phyloP scores from a whole-genome alignment of 1,140 invertebrate species.

The Ridgeia piscesae region DNA sequence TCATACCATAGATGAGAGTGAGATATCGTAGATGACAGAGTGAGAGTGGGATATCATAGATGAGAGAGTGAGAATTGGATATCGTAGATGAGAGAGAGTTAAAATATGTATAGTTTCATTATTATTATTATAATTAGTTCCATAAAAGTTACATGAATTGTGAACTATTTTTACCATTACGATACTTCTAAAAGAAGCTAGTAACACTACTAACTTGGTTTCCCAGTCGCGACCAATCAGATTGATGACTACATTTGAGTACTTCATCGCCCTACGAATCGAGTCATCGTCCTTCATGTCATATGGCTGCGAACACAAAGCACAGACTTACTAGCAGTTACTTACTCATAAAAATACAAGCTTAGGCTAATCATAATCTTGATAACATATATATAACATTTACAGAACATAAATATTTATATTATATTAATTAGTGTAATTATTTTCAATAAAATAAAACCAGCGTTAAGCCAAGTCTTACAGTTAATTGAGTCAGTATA shows the following conservation, averaged over 20 bases:
- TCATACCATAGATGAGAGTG: too few relatives aligned
- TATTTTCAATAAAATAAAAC: not conserved
- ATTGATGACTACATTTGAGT: slow-evolving; percentile 98
- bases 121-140: too few relatives aligned
- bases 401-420: not conserved
- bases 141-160: too few relatives aligned
- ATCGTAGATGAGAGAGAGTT: not conserved
- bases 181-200: too few relatives aligned
- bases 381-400: not conserved
- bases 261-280: slow-evolving; percentile 81
- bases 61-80: too few relatives aligned
- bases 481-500: not conserved
- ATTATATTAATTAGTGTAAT: not conserved
- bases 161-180: too few relatives aligned
- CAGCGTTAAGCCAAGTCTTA: not conserved
- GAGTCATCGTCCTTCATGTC: slow-evolving; percentile 85
- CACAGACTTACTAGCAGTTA: not conserved
- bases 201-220: slow-evolving; percentile 66
- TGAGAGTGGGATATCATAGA: too few relatives aligned
- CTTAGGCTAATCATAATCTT: not conserved
- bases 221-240: slow-evolving; percentile 88
- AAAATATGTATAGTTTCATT: too few relatives aligned
- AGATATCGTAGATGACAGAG: too few relatives aligned
- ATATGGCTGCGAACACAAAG: slow-evolving; percentile 65
- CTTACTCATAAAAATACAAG: not conserved